Evolutionary conservation across 2,797 vertebrate genomes (phyloP).

Genomic region (Betta splendens): DNA sequence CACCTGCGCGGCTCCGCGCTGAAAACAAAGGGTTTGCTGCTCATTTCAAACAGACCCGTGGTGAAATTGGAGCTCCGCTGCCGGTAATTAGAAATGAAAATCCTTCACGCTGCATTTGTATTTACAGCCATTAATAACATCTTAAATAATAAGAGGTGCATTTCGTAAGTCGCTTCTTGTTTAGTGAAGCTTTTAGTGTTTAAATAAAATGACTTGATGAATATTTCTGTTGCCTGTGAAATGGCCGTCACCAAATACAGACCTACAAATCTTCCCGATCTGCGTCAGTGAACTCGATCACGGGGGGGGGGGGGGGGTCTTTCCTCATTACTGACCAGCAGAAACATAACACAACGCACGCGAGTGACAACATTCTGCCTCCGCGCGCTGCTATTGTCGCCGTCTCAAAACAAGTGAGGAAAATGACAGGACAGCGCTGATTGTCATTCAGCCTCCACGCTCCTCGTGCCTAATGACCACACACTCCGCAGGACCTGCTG

Average conservation of each 20-base stretch:
- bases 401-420: slow-evolving; percentile 21
- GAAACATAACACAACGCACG: slow-evolving; percentile 28
- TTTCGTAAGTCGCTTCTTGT: slow-evolving; percentile 33
- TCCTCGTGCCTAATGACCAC: slow-evolving; percentile 68
- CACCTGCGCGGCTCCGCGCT: slow-evolving; percentile 43
- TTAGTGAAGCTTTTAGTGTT: slow-evolving; percentile 10
- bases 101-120: slow-evolving; percentile 48
- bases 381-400: slow-evolving; percentile 31
- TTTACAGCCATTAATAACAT: slow-evolving; percentile 37
- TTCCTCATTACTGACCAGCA: slow-evolving; percentile 46
- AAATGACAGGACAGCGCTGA: slow-evolving; percentile 51
- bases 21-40: slow-evolving; percentile 61
- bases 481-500: slow-evolving; percentile 68
- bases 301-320: slow-evolving; percentile 14
- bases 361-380: slow-evolving; percentile 25
- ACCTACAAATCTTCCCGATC: slow-evolving; percentile 37
- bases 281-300: slow-evolving; percentile 46
- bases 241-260: slow-evolving; percentile 39
- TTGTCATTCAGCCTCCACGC: slow-evolving; percentile 50
- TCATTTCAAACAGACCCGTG: no score
- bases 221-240: no score
- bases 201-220: slow-evolving; percentile 21
- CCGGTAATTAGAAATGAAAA: slow-evolving; percentile 62
- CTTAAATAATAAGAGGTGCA: slow-evolving; percentile 53
- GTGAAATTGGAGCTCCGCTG: no score